These are phyloP conservation scores for Cristatella mucedo DNA, from an alignment of 2,888 invertebrate species.

Conservation along the genomic window DNA sequence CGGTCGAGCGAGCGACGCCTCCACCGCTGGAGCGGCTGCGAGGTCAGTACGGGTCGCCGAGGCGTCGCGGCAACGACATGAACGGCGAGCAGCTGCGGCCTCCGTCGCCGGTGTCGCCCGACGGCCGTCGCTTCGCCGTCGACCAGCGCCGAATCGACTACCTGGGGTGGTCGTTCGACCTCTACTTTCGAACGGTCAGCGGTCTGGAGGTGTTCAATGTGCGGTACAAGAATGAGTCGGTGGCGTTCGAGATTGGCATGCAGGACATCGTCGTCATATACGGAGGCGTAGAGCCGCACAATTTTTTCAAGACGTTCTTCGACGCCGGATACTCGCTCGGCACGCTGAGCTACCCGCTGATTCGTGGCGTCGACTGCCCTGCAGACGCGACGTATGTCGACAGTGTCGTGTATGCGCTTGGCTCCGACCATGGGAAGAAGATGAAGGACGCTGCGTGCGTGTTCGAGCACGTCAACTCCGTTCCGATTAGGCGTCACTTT, in stretches of 20 bases:
- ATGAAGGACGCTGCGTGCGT: conserved; percentile 16
- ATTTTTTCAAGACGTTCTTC: conserved; percentile 10
- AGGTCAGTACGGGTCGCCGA: not conserved
- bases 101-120: not conserved
- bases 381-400: conserved; percentile 19
- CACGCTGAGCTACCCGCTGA: conserved; percentile 14
- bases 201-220: conserved; percentile 4
- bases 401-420: conserved; percentile 17
- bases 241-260: conserved; percentile 26
- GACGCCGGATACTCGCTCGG: conserved; percentile 20
- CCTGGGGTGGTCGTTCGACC: conserved; percentile 1
- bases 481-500: conserved; percentile 20
- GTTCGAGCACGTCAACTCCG: conserved; percentile 23
- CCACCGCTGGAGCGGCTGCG: not conserved
- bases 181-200: not conserved
- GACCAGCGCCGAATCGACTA: not conserved
- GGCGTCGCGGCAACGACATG: not conserved
- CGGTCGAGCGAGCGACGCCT: not conserved
- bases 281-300: conserved; percentile 17
- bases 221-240: conserved; percentile 8
- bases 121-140: not conserved
- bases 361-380: conserved; percentile 27
- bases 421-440: conserved; percentile 12
- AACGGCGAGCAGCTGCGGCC: not conserved
- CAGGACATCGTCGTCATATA: conserved; percentile 25